Conservation (phyloP, 2,888 invertebrate species). For the Cistogaster globosa region DNA sequence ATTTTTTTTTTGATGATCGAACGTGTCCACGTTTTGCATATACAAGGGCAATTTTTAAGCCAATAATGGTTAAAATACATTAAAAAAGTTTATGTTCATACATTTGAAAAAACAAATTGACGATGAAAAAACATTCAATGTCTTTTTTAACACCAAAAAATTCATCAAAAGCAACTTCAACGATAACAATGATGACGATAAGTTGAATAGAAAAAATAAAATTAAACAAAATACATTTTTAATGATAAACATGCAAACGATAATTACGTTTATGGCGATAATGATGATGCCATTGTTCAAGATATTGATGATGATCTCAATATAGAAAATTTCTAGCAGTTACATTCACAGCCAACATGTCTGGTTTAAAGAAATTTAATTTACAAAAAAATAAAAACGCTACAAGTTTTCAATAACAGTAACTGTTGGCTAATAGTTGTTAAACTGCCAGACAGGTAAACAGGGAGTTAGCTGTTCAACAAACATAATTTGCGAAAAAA, state of each 20-base stretch:
- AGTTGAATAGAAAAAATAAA: conserved; percentile 23
- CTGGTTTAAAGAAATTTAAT: conserved; percentile 61
- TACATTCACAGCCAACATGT: conserved; percentile 55
- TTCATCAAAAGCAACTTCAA: conserved; percentile 23
- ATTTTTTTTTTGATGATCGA: conserved; percentile 47
- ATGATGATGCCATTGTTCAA: conserved; percentile 37
- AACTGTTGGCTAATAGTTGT: conserved; percentile 35
- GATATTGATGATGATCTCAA: conserved; percentile 66
- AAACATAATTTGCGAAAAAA: conserved; percentile 67
- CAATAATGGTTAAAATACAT: conserved; percentile 68
- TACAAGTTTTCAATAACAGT: conserved; percentile 43
- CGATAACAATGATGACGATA: neutral
- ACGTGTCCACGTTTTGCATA: conserved; percentile 56
- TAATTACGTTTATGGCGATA: conserved; percentile 28
- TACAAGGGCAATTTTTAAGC: conserved; percentile 59
- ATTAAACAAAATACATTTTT: neutral
- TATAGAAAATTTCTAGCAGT: conserved; percentile 50
- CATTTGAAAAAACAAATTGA: conserved; percentile 49
- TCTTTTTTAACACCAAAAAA: conserved; percentile 5
- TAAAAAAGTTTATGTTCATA: conserved; percentile 69
- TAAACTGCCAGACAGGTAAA: conserved; percentile 27
- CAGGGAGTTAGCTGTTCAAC: conserved; percentile 42
- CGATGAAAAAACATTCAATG: conserved; percentile 29
- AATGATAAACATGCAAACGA: conserved; percentile 29
- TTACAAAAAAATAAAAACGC: conserved; percentile 1